Evolutionary conservation across 2,888 invertebrate genomes (phyloP).

Genomic region (Rhagophthalmus giganteus): DNA sequence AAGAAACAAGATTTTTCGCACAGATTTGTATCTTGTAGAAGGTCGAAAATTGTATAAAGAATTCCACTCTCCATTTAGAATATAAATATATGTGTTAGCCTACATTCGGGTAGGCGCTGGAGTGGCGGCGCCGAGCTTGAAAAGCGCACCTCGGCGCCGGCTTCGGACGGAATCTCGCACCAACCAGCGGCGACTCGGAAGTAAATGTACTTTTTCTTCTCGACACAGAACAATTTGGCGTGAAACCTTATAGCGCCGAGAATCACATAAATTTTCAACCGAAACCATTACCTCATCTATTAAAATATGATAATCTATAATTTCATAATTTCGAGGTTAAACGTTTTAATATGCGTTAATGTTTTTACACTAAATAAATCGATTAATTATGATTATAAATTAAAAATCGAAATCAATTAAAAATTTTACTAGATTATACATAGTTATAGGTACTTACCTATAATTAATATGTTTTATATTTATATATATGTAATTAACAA

Average conservation of each 20-base stretch:
- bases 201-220: conserved; percentile 33
- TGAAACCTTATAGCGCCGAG: conserved; percentile 24
- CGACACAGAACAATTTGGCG: conserved; percentile 35
- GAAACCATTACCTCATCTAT: conserved; percentile 15
- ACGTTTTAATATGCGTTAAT: too few relatives aligned
- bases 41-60: conserved; percentile 41
- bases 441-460: too few relatives aligned
- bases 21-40: conserved; percentile 40
- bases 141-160: conserved; percentile 34
- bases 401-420: too few relatives aligned
- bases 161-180: conserved; percentile 31
- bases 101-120: conserved; percentile 39
- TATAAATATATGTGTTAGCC: conserved; percentile 42
- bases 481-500: neutral
- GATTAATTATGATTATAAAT: too few relatives aligned
- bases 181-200: conserved; percentile 33
- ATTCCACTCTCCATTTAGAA: conserved; percentile 40
- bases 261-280: conserved; percentile 15
- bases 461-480: too few relatives aligned
- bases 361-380: too few relatives aligned
- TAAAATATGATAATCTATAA: neutral
- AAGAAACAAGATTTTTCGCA: conserved; percentile 36
- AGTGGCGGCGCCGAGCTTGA: conserved; percentile 36
- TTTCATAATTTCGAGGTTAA: too few relatives aligned
- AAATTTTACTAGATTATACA: too few relatives aligned